These are phyloP conservation scores for Aethes cnicana DNA, from an alignment of 2,888 invertebrate genomes.

Conservation along the genomic window DNA sequence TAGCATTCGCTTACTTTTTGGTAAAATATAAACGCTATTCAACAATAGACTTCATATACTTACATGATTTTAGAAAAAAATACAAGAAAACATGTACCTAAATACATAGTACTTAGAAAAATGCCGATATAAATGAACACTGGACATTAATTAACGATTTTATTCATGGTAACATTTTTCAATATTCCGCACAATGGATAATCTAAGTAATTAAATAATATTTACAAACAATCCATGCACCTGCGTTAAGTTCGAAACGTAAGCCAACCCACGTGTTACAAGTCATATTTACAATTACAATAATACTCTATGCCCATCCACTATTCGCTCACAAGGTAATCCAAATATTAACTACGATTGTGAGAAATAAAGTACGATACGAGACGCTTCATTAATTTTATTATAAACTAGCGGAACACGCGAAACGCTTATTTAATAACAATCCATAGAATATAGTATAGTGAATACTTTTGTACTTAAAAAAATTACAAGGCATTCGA, in stretches of 20 bases:
- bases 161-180: constrained; percentile 61
- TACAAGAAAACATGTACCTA: constrained; percentile 33
- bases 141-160: constrained; percentile 42
- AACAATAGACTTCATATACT: constrained; percentile 18
- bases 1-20: constrained; percentile 22
- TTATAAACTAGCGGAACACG: neutral
- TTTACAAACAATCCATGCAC: constrained; percentile 70
- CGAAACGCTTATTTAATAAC: constrained; percentile 35
- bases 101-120: constrained; percentile 31
- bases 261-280: constrained; percentile 22
- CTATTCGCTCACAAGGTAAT: constrained; percentile 1
- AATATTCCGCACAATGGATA: constrained; percentile 46
- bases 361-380: constrained; percentile 15
- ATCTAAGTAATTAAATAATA: constrained; percentile 64
- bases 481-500: constrained; percentile 63
- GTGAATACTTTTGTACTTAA: constrained; percentile 63
- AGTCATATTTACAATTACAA: constrained; percentile 33
- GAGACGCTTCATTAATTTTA: constrained; percentile 11
- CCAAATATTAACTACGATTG: constrained; percentile 16
- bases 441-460: constrained; percentile 51
- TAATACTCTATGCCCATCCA: constrained; percentile 56
- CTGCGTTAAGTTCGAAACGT: constrained; percentile 50
- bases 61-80: constrained; percentile 31
- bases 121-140: constrained; percentile 41
- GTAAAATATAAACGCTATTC: constrained; percentile 21